Conservation (phyloP, 37 sponge, comb jelly and placozoan genomes). For the Aphrocallistes beatrix region DNA sequence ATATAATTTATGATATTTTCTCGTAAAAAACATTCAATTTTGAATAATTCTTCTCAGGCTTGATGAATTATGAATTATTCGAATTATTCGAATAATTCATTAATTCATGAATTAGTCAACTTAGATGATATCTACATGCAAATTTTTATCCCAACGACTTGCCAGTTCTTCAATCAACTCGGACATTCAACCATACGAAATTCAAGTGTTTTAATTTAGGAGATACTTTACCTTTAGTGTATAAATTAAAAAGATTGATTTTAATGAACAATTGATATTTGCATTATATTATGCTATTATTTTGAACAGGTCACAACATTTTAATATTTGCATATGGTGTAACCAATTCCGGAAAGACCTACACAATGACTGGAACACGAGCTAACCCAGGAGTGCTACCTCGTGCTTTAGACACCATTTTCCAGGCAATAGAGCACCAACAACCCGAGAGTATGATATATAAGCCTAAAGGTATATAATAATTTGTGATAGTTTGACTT, state of each 20-base stretch:
- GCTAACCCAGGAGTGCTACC: slow-evolving; percentile 74
- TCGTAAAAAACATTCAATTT: too few relatives aligned
- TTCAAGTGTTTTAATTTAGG: too few relatives aligned
- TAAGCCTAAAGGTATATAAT: background rate
- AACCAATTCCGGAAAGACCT: slow-evolving; percentile 2
- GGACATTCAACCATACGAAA: too few relatives aligned
- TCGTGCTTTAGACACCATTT: slow-evolving; percentile 47
- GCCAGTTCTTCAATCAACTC: too few relatives aligned
- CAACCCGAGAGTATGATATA: background rate
- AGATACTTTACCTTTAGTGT: too few relatives aligned
- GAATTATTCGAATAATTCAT: too few relatives aligned
- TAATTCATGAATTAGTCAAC: too few relatives aligned
- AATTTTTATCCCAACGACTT: too few relatives aligned
- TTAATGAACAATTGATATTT: background rate
- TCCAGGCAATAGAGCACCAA: slow-evolving; percentile 14
- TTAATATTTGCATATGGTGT: slow-evolving; percentile 8
- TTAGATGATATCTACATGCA: too few relatives aligned
- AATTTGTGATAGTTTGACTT: background rate
- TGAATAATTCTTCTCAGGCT: too few relatives aligned
- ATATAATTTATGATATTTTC: too few relatives aligned
- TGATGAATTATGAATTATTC: too few relatives aligned
- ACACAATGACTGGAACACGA: background rate
- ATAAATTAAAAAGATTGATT: background rate
- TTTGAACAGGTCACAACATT: background rate
- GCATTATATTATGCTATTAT: background rate